Evolutionary conservation across 2,888 invertebrate genomes (phyloP).

Genomic region (Protodeltote pygarga): DNA sequence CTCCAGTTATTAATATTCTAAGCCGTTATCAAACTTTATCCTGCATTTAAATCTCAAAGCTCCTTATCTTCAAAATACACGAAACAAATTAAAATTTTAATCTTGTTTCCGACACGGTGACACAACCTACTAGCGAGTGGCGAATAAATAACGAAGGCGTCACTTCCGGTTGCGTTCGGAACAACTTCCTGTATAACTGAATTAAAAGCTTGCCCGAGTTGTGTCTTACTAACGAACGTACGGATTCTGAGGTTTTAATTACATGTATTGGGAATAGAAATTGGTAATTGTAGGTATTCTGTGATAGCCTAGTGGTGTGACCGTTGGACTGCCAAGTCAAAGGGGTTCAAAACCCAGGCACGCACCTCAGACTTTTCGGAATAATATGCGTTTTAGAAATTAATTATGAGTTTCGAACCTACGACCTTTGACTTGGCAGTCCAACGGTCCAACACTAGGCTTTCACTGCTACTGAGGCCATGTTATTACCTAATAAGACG

Average conservation of each 20-base stretch:
- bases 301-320: constrained; percentile 7
- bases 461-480: no score
- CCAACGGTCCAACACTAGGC: no score
- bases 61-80: constrained; percentile 1
- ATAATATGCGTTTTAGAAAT: no score
- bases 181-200: constrained; percentile 72
- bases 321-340: no score
- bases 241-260: constrained; percentile 48
- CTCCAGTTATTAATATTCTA: no score
- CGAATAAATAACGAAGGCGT: constrained; percentile 62
- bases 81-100: constrained; percentile 37
- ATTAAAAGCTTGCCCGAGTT: constrained; percentile 78
- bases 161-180: constrained; percentile 58
- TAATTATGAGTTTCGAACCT: no score
- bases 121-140: constrained; percentile 24
- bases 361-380: no score
- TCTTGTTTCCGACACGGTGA: constrained; percentile 36
- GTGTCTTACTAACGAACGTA: constrained; percentile 78
- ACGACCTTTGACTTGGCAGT: no score
- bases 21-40: no score
- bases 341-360: no score
- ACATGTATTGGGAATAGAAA: constrained; percentile 40
- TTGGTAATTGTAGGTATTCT: neutral
- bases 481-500: no score
- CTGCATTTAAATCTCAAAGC: neutral